Conservation (phyloP, 2,113 vertebrate species). For the Ciconia boyciana region DNA sequence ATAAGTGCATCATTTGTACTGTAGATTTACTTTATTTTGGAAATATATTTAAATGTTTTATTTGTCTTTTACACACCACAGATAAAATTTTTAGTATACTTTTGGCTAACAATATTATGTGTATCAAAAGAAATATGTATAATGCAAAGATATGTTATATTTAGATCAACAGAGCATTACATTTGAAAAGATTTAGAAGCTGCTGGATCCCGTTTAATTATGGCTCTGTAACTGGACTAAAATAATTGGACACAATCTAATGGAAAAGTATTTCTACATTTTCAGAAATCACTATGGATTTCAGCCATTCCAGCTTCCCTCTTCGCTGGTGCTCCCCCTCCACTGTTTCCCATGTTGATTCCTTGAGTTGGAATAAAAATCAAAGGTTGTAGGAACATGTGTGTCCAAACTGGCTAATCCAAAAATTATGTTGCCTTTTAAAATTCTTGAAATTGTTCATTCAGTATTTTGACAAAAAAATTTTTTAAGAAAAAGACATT, state of each 20-base stretch:
- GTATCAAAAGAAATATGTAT: neutral
- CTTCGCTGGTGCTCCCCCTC: neutral
- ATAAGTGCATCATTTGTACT: slow-evolving; percentile 65
- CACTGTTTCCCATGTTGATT: fast-evolving
- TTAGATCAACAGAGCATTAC: neutral
- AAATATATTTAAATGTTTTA: slow-evolving; percentile 55
- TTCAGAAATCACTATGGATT: neutral
- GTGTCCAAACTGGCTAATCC: neutral
- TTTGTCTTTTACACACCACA: slow-evolving; percentile 33
- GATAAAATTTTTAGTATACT: neutral
- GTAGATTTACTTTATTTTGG: slow-evolving; percentile 58
- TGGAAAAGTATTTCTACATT: neutral
- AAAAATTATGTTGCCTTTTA: neutral
- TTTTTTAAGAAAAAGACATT: neutral
- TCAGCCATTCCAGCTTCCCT: neutral
- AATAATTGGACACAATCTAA: neutral
- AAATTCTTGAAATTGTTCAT: neutral
- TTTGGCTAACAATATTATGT: neutral
- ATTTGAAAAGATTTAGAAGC: neutral
- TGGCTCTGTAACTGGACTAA: neutral
- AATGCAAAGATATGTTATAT: neutral
- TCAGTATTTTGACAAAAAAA: fast-evolving
- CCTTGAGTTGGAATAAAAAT: neutral
- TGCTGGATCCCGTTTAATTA: neutral
- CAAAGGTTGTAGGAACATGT: fast-evolving